phyloP scores from a whole-genome alignment of 2,797 vertebrate genomes.

The Pterois miles region DNA sequence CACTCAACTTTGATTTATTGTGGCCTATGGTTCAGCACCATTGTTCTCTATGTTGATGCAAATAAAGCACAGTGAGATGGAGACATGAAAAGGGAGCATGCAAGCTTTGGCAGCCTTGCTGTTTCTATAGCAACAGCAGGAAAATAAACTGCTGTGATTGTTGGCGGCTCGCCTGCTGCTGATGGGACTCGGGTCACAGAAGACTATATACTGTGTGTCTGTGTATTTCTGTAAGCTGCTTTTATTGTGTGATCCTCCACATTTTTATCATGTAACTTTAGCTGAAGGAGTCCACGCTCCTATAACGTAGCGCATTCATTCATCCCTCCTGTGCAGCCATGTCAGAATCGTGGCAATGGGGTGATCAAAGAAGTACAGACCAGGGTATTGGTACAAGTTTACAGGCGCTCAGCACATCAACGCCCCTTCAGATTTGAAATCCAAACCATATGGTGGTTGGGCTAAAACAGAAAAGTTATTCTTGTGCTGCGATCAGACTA shows the following conservation, averaged over 20 bases:
- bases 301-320: not conserved
- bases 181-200: constrained; percentile 60
- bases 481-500: not conserved
- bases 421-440: constrained; percentile 1
- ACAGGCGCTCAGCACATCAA: not conserved
- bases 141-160: constrained; percentile 75
- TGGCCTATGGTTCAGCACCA: not conserved
- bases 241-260: not conserved
- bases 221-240: not conserved
- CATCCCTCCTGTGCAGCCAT: not conserved
- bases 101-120: constrained; percentile 57
- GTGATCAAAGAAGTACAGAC: not conserved
- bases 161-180: constrained; percentile 45
- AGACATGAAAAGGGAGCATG: constrained; percentile 17
- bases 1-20: not conserved
- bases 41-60: not conserved
- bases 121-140: constrained; percentile 83
- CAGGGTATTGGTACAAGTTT: not conserved
- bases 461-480: not conserved
- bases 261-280: not conserved
- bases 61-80: constrained; percentile 16
- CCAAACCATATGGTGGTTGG: not conserved
- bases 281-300: not conserved
- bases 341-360: not conserved
- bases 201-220: constrained; percentile 1